Evolutionary conservation across 1,140 invertebrate genomes (phyloP).

Genomic region (Cyrtorhinus lividipennis): DNA sequence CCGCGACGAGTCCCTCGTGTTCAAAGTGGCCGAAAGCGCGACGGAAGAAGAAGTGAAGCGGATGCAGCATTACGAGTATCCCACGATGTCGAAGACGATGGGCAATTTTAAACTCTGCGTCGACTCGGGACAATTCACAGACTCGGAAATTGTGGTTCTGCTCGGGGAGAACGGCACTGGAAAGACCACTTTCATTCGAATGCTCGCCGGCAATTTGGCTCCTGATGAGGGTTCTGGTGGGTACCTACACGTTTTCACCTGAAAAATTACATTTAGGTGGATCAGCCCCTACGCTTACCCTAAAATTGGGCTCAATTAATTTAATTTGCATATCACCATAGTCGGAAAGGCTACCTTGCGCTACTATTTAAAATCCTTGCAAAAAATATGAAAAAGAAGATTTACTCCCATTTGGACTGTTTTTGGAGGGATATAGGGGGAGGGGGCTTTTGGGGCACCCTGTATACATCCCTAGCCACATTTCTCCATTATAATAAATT

Average conservation of each 20-base stretch:
- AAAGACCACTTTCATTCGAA: constrained; percentile 97
- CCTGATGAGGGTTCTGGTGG: constrained; percentile 73
- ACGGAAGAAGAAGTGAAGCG: constrained; percentile 94
- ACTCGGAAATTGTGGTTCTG: constrained; percentile 97
- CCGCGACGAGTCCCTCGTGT: constrained; percentile 87
- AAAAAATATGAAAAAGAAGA: no score
- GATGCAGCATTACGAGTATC: constrained; percentile 93
- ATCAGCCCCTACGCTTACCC: not conserved
- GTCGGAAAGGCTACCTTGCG: no score
- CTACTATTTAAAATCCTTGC: no score
- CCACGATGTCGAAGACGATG: constrained; percentile 68
- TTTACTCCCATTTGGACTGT: no score
- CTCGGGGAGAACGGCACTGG: constrained; percentile 99
- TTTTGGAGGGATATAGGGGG: no score
- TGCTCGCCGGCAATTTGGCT: constrained; percentile 89
- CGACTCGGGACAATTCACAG: constrained; percentile 87
- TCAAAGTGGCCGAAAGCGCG: constrained; percentile 96
- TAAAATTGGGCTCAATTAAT: not conserved
- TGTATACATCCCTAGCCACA: no score
- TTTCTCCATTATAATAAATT: no score
- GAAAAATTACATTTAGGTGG: not conserved
- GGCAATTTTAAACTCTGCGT: constrained; percentile 60
- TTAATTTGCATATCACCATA: not conserved
- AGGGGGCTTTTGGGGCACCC: no score
- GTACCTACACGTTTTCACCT: constrained; percentile 10